phyloP scores from a whole-genome alignment of 2,888 invertebrate species.

The Netelia virgata region DNA sequence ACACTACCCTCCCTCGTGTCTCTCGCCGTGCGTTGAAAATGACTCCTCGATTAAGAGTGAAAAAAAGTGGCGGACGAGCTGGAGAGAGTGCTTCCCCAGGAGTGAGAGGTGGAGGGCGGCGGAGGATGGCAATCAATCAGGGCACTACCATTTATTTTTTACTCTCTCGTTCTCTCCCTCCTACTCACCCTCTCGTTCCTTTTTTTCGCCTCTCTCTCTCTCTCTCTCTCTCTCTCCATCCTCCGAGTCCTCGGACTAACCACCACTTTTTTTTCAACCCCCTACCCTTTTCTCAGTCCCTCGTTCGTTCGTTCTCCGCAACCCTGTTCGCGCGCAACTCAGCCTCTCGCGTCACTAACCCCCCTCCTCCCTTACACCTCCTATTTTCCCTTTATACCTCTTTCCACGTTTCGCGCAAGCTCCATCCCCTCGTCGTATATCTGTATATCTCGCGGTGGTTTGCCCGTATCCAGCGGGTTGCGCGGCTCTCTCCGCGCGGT shows the following conservation, averaged over 20 bases:
- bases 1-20: conserved; percentile 12
- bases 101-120: conserved; percentile 36
- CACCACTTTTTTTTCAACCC: conserved; percentile 30
- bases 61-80: conserved; percentile 63
- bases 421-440: no score
- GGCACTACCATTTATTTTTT: conserved; percentile 74
- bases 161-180: conserved; percentile 23
- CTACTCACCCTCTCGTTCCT: conserved; percentile 24
- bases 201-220: not conserved
- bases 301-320: not conserved
- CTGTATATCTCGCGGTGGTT: conserved; percentile 29
- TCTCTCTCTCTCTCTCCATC: conserved; percentile 1
- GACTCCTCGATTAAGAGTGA: conserved; percentile 72
- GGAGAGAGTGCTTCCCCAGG: conserved; percentile 39
- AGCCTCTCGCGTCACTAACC: not conserved
- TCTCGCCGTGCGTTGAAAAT: conserved; percentile 71
- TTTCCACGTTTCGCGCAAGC: not conserved
- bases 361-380: not conserved
- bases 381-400: conserved; percentile 4
- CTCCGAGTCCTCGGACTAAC: conserved; percentile 31
- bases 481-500: conserved; percentile 18
- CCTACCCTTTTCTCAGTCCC: not conserved
- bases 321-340: no score
- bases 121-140: conserved; percentile 74
- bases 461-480: conserved; percentile 49